phyloP scores from a whole-genome alignment of 2,888 invertebrate species.

The Nowickia ferox region DNA sequence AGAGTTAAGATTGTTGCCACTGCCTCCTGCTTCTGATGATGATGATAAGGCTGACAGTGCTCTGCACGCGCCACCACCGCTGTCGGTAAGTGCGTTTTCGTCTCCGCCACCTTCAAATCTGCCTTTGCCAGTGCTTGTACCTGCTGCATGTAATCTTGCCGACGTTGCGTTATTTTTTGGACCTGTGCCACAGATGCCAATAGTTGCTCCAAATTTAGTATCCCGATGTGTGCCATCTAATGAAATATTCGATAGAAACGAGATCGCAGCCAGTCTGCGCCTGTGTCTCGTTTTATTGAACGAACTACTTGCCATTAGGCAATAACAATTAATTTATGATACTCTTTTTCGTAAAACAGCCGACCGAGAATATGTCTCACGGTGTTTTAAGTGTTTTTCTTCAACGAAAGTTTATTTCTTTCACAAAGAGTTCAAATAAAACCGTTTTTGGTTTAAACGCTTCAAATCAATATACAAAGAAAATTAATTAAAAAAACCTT shows the following conservation, averaged over 20 bases:
- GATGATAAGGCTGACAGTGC: constrained; percentile 37
- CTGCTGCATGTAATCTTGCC: constrained; percentile 74
- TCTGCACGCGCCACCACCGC: constrained; percentile 50
- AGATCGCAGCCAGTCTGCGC: constrained; percentile 94
- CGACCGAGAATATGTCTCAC: constrained; percentile 56
- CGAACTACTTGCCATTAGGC: constrained; percentile 83
- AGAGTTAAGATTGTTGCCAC: constrained; percentile 54
- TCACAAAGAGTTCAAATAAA: constrained; percentile 18
- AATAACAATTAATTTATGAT: constrained; percentile 73
- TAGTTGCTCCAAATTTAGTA: constrained; percentile 85
- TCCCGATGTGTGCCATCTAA: constrained; percentile 94
- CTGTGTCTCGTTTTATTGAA: constrained; percentile 87
- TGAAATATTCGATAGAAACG: constrained; percentile 97
- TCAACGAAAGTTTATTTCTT: constrained; percentile 10
- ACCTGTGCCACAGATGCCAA: constrained; percentile 80
- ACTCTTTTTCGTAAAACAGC: constrained; percentile 60
- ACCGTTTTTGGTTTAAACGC: background rate
- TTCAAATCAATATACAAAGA: constrained; percentile 4
- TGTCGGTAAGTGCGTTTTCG: constrained; percentile 61
- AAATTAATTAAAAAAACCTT: background rate
- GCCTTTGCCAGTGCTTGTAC: constrained; percentile 72
- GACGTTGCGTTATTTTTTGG: constrained; percentile 75
- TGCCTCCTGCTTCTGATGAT: constrained; percentile 29
- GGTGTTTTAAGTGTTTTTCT: constrained; percentile 25
- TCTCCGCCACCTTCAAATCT: constrained; percentile 60